Conservation (phyloP, 2,797 vertebrate genomes). For the Rhinoraja longicauda region DNA sequence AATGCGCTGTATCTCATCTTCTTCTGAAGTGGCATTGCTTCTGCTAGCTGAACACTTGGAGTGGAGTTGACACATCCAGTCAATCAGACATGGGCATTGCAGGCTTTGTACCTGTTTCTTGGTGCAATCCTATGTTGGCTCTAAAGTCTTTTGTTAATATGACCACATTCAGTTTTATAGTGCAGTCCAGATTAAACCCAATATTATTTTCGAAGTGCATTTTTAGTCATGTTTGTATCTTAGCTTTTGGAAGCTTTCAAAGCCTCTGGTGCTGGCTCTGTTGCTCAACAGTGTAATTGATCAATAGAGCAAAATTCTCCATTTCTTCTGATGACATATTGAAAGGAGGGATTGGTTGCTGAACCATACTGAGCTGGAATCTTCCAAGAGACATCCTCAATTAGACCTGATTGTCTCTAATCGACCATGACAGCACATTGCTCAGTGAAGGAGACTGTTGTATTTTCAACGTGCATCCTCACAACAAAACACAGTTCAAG, state of each 20-base stretch:
- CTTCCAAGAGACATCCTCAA: not conserved
- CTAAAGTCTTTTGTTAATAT: not conserved
- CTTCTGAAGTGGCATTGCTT: no score
- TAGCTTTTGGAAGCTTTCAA: conserved; percentile 1
- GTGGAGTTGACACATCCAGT: no score
- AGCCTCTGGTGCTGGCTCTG: not conserved
- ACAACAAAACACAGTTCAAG: not conserved
- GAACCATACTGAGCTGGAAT: conserved; percentile 20
- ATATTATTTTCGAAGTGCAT: not conserved
- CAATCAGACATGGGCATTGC: no score
- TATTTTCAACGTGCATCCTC: not conserved
- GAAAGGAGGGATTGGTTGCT: conserved; percentile 7
- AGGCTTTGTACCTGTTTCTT: no score
- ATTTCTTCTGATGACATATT: not conserved
- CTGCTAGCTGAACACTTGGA: no score
- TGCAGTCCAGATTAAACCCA: not conserved
- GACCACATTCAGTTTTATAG: not conserved
- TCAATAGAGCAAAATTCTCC: conserved; percentile 1
- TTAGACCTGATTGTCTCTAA: conserved; percentile 10
- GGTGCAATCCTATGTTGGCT: not conserved
- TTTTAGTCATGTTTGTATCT: not conserved
- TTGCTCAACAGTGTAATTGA: not conserved
- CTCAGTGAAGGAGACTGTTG: not conserved
- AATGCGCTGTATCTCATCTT: no score
- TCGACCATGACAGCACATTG: not conserved